Conservation (phyloP, 2,797 vertebrate species). For the Spinus olivaceus region DNA sequence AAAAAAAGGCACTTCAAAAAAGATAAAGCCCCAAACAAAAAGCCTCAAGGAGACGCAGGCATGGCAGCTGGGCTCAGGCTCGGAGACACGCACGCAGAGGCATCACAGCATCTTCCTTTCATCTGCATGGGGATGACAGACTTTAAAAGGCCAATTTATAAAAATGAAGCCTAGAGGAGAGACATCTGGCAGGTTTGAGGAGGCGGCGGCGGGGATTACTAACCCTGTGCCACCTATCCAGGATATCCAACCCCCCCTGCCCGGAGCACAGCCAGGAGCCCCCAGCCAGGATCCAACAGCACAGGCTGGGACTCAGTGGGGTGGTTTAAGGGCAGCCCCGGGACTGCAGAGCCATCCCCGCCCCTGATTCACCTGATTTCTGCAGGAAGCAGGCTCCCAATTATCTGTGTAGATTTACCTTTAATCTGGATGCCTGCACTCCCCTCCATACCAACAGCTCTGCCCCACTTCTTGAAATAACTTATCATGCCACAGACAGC, state of each 20-base stretch:
- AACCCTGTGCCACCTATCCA: background rate
- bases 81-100: fast-evolving
- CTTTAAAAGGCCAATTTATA: constrained; percentile 59
- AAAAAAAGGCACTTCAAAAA: background rate
- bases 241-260: background rate
- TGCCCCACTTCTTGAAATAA: constrained; percentile 59
- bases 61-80: background rate
- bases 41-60: background rate
- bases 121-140: constrained; percentile 45
- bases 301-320: background rate
- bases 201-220: background rate
- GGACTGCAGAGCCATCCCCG: fast-evolving
- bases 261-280: background rate
- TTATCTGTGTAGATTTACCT: constrained; percentile 25
- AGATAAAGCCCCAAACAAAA: constrained; percentile 17
- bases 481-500: constrained; percentile 41
- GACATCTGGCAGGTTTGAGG: constrained; percentile 40
- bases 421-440: background rate
- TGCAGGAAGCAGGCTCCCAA: background rate
- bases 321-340: background rate
- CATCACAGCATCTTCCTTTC: constrained; percentile 30
- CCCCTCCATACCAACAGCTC: constrained; percentile 13
- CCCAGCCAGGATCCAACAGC: background rate
- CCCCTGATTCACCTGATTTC: background rate
- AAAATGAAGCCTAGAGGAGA: constrained; percentile 28